Evolutionary conservation across 1,140 invertebrate genomes (phyloP), one percentile per base, ranked within the genome.

Genomic region (Luehdorfia chinensis): DNA sequence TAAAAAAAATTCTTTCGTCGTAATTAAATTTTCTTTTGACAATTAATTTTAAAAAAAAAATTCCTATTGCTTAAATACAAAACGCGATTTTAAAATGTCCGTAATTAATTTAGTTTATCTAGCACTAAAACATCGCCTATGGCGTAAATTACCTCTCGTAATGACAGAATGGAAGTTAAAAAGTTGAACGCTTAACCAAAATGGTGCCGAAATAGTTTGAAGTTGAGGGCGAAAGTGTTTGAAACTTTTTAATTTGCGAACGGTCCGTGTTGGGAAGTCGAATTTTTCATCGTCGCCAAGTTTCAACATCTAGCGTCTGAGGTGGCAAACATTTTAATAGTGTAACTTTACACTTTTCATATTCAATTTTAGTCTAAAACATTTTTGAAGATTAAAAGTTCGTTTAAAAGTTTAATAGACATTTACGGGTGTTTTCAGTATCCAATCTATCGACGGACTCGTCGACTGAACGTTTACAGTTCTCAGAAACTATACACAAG

Each of bases 221-320:
- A 77, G 65, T 74, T 37, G 59, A 46, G 62, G 76, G 75, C 54
- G 78, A 83, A 79, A 80, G 75, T 80, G 75, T 70, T 68, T 49
- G 2, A 13, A 65, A 83, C 75, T 84, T 80, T 84, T 84, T 80
- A 80, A 78, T 77, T 84, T 84, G 67, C 61, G 63, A 66, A 69
- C 61, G 56, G 54, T 53, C 66, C 51, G 55, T 57, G 64, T 72
- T 70, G 59, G 50, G 56, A 66, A 72, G 58, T 61, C 59, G 64
- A 68, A 72, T 79, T 79, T 79, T 76, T 75, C 75, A 73, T 60
- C 68, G 62, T 15, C 13, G 30, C 37, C 39, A 66, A 64, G 59
- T 67, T 63, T 44, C 32, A 55, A 49, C 46, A 43, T 49, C 55
- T 28, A 33, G 16, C n/a, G 34, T 21, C 21, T 28, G 43, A 60